Percentiles rank a stretch among this genome's conserved stretches.
phyloP scores from a whole-genome alignment of 2,888 invertebrate species.

The Heteromyza rotundicornis region DNA sequence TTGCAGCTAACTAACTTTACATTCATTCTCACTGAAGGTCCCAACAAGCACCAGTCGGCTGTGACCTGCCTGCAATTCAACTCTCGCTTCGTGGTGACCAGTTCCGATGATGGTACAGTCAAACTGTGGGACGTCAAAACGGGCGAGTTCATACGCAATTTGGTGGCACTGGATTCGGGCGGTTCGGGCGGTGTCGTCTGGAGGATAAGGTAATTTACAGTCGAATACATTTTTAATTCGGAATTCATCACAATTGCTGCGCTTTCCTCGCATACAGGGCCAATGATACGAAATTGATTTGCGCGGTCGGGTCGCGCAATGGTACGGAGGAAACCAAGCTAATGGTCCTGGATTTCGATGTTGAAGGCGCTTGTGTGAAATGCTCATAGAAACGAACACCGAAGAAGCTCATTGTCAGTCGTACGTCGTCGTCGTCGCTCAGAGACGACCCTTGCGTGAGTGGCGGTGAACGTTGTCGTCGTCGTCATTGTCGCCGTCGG shows the following conservation, averaged over 20 bases:
- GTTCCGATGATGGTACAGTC: conserved; percentile 98
- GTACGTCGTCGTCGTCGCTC: not conserved
- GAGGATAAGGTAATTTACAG: conserved; percentile 74
- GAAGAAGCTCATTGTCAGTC: conserved; percentile 25
- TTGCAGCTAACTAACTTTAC: too few species aligned
- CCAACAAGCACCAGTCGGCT: conserved; percentile 96
- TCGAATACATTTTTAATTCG: not conserved
- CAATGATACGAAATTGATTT: conserved; percentile 94
- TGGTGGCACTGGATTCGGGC: conserved; percentile 91
- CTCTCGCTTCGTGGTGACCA: conserved; percentile 96
- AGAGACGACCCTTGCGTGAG: too few species aligned
- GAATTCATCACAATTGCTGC: not conserved
- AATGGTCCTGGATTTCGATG: conserved; percentile 95
- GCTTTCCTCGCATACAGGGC: too few species aligned
- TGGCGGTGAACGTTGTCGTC: too few species aligned
- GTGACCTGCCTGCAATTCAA: conserved; percentile 98
- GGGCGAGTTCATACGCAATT: conserved; percentile 94
- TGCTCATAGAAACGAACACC: conserved; percentile 62
- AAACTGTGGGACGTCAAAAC: conserved; percentile 98
- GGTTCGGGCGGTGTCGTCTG: conserved; percentile 99
- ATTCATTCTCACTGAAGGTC: conserved; percentile 67
- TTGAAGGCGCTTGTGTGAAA: conserved; percentile 73
- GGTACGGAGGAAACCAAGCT: conserved; percentile 99
- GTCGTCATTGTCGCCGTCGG: not conserved
- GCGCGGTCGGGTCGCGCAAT: conserved; percentile 98